A percentile compares a stretch with the other conserved stretches of the same genome.
These are phyloP conservation scores for Phengaris arion DNA, from an alignment of 2,888 invertebrate genomes.

Conservation along the genomic window DNA sequence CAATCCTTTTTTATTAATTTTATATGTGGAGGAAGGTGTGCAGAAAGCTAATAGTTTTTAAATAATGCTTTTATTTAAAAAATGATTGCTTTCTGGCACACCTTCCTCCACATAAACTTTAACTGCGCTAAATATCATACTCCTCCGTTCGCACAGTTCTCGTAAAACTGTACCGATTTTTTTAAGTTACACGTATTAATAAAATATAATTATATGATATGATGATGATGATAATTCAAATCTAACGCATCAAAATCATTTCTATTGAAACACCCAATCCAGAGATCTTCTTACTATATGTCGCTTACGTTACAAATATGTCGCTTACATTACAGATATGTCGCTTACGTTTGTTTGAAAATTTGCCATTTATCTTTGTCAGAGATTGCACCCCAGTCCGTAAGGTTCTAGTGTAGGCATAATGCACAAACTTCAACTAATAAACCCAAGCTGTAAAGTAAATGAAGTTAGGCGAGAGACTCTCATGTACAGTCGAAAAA, in stretches of 20 bases:
- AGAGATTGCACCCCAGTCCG: background rate
- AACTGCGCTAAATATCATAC: too few species aligned
- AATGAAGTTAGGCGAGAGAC: background rate
- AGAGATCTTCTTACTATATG: background rate
- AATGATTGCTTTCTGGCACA: too few species aligned
- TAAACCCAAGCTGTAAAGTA: conserved; percentile 13
- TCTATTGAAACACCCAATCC: background rate
- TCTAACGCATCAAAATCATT: background rate
- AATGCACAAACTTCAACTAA: background rate
- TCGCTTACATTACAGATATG: background rate
- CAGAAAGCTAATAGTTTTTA: too few species aligned
- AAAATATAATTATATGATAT: too few species aligned
- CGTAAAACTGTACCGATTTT: too few species aligned
- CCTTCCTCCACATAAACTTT: too few species aligned
- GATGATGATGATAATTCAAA: background rate
- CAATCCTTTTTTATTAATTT: too few species aligned
- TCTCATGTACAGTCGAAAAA: too few species aligned
- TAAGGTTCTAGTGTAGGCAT: background rate
- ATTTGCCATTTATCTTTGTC: background rate
- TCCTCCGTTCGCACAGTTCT: too few species aligned
- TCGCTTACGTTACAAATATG: background rate
- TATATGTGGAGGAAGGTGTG: too few species aligned
- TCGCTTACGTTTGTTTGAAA: background rate
- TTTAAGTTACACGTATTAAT: too few species aligned
- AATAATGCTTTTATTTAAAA: too few species aligned